Evolutionary conservation across 2,888 invertebrate genomes (phyloP), one percentile per base, ranked within the genome.

Genomic region (Actias luna): DNA sequence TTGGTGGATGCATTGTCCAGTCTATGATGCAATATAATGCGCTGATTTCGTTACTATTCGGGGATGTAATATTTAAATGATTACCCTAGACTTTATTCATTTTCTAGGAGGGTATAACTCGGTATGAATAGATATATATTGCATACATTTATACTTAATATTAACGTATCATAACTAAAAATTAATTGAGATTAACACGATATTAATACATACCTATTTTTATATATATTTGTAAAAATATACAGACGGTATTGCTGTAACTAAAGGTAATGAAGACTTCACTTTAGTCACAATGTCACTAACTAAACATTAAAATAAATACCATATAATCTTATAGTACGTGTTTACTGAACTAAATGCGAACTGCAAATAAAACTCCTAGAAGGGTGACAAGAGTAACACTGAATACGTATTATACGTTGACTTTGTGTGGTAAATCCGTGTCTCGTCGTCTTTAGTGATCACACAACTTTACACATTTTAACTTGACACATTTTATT

Each of bases 301-400:
- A 39, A 39, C 18, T 57, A 12, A 39, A 39, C 36, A 10, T 39
- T 39, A 16, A 39, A 25, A 39, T n/a, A n/a, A n/a, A n/a, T n/a
- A n/a, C n/a, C n/a, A n/a, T n/a, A n/a, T n/a, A n/a, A n/a, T n/a
- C n/a, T n/a, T n/a, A n/a, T n/a, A n/a, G 58, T 42, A 62, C 61
- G 61, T 58, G 33, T 22, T 39, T 22, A 42, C 57, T 39, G 42
- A 62, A 39, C 61, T 58, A 31, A 57, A 42, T 39, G 42, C 61
- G 33, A 62, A 58, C 78, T 76, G 72, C 71, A 63, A 61, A 35
- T 63, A 64, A 65, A 58, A 46, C 46, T 50, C 12, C 10, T 22
- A 22, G 25, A 16, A 50, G 25, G 25, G 46, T 22, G 46, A 50
- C 25, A 50, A 50, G 25, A 25, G 22, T 50, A 50, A 50, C 25